These are phyloP conservation scores for Leptinotarsa defecta DNA, from an alignment of 1,140 invertebrate genomes.

Conservation along the genomic window DNA sequence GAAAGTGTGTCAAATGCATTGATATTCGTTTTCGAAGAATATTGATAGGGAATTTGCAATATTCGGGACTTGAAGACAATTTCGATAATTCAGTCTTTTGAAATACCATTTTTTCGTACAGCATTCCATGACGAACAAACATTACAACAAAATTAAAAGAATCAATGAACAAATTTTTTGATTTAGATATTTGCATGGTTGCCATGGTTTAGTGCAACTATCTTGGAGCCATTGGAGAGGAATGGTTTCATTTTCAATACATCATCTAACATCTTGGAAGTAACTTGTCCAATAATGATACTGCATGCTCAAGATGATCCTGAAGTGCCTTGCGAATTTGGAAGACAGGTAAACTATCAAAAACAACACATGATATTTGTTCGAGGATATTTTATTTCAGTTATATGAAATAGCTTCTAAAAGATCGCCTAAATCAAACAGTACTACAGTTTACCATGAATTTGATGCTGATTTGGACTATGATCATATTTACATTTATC, in stretches of 20 bases:
- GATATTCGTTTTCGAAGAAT: no score
- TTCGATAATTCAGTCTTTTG: background rate
- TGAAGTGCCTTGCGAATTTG: conserved; percentile 49
- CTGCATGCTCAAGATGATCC: conserved; percentile 51
- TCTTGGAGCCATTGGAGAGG: conserved; percentile 69
- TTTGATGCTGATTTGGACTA: conserved; percentile 35
- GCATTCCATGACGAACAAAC: background rate
- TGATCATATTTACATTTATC: conserved; percentile 42
- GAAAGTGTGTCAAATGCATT: no score
- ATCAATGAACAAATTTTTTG: background rate
- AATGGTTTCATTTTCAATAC: conserved; percentile 52
- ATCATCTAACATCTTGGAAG: conserved; percentile 37
- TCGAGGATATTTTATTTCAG: conserved; percentile 30
- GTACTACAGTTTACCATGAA: conserved; percentile 35
- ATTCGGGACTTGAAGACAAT: no score
- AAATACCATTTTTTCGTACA: conserved; percentile 9
- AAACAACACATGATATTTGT: background rate
- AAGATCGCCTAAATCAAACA: conserved; percentile 17
- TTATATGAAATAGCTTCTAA: conserved; percentile 36
- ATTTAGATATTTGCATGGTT: conserved; percentile 47
- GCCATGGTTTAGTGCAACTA: conserved; percentile 59
- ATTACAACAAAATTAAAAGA: background rate
- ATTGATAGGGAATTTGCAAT: no score
- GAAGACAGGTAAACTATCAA: conserved; percentile 41
- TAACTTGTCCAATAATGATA: conserved; percentile 48